Evolutionary conservation across 2,113 vertebrate species (phyloP).

Genomic region (Tinamus guttatus): DNA sequence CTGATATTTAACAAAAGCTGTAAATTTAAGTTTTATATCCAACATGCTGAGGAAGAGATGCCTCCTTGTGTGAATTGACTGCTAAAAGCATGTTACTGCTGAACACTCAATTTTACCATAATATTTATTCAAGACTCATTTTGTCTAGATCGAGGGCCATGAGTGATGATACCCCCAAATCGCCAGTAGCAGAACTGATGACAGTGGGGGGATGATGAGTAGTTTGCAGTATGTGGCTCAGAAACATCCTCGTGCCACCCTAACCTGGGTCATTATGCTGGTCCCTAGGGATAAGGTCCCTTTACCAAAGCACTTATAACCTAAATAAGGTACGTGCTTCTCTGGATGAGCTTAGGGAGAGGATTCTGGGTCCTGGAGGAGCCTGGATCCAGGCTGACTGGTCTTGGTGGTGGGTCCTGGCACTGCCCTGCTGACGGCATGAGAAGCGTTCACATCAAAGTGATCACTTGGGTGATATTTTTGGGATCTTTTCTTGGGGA

Average conservation of each 20-base stretch:
- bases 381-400: not conserved
- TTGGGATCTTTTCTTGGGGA: not conserved
- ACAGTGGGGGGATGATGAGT: no score
- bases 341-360: not conserved
- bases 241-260: not conserved
- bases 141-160: not conserved
- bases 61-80: not conserved
- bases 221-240: rapidly evolving
- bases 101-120: not conserved
- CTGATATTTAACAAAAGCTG: conserved; percentile 20
- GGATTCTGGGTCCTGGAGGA: not conserved
- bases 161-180: not conserved
- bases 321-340: no score
- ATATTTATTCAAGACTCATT: not conserved
- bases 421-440: not conserved
- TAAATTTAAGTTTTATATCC: conserved; percentile 39
- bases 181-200: not conserved
- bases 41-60: not conserved
- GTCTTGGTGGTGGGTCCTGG: not conserved
- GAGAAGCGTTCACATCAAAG: rapidly evolving
- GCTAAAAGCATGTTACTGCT: not conserved
- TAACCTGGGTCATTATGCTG: not conserved
- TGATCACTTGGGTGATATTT: not conserved
- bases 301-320: not conserved
- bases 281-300: not conserved